Evolutionary conservation across 2,113 vertebrate genomes (phyloP).

Genomic region (Gulo gulo): DNA sequence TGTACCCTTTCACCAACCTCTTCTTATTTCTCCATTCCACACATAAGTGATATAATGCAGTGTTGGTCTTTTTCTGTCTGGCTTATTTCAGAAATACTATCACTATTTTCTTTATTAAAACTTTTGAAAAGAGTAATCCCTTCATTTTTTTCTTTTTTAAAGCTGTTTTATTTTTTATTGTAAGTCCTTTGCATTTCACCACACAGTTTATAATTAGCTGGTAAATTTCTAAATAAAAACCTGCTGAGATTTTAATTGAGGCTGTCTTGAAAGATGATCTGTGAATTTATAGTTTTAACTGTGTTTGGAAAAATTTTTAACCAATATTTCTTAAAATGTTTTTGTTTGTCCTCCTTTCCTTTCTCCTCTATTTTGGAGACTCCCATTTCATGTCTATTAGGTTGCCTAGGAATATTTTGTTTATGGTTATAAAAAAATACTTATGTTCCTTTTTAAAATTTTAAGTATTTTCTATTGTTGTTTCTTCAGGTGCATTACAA

Average conservation of each 20-base stretch:
- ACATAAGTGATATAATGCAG: not conserved
- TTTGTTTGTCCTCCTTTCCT: not conserved
- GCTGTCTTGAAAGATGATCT: not conserved
- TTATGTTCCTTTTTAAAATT: not conserved
- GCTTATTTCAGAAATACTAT: not conserved
- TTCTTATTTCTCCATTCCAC: not conserved
- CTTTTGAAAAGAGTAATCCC: not conserved
- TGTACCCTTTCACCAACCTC: not conserved
- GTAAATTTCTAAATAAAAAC: not conserved
- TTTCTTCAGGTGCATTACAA: not conserved
- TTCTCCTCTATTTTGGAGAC: not conserved
- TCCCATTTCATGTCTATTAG: not conserved
- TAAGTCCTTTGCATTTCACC: not conserved
- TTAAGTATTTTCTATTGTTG: not conserved
- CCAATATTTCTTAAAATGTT: not conserved
- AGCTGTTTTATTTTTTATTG: not conserved
- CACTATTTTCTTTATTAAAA: not conserved
- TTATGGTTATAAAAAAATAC: not conserved
- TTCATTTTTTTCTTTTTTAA: not conserved
- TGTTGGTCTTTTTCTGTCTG: not conserved
- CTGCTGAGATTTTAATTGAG: not conserved
- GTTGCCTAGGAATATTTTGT: not conserved
- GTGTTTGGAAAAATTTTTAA: not conserved
- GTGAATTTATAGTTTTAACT: not conserved
- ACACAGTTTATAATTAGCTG: not conserved